A percentile compares a stretch with the other conserved stretches of the same genome.
Evolutionary conservation across 2,113 vertebrate genomes (phyloP).

Genomic region (Lichenostomus cassidix): DNA sequence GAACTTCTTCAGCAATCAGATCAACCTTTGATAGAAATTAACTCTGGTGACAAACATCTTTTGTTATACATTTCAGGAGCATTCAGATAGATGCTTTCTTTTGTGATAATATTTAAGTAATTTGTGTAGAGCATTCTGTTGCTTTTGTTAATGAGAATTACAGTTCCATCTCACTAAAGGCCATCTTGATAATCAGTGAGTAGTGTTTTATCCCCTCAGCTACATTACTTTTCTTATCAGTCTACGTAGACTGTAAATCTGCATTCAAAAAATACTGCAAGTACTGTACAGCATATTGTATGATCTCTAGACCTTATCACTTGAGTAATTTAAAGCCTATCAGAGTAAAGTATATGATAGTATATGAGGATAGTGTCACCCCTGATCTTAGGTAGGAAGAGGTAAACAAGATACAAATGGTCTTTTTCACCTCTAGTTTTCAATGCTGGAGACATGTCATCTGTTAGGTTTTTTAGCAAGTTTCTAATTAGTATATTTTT

Average conservation of each 20-base stretch:
- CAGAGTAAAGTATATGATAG: background rate
- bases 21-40: background rate
- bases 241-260: conserved; percentile 7
- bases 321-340: conserved; percentile 21
- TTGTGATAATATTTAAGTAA: background rate
- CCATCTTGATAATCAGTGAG: conserved; percentile 5
- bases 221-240: conserved; percentile 18
- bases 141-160: conserved; percentile 6
- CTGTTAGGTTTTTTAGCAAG: background rate
- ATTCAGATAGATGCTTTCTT: background rate
- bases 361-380: background rate
- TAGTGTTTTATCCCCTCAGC: background rate
- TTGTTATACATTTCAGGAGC: background rate
- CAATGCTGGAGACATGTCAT: background rate
- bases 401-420: background rate
- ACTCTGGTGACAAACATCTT: background rate
- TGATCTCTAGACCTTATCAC: background rate
- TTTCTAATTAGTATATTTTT: background rate
- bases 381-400: background rate
- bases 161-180: background rate
- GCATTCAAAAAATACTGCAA: background rate
- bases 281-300: background rate
- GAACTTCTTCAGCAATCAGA: background rate
- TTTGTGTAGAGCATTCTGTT: background rate
- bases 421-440: conserved; percentile 31